Evolutionary conservation across 2,113 vertebrate species (phyloP).

Genomic region (Canis aureus): DNA sequence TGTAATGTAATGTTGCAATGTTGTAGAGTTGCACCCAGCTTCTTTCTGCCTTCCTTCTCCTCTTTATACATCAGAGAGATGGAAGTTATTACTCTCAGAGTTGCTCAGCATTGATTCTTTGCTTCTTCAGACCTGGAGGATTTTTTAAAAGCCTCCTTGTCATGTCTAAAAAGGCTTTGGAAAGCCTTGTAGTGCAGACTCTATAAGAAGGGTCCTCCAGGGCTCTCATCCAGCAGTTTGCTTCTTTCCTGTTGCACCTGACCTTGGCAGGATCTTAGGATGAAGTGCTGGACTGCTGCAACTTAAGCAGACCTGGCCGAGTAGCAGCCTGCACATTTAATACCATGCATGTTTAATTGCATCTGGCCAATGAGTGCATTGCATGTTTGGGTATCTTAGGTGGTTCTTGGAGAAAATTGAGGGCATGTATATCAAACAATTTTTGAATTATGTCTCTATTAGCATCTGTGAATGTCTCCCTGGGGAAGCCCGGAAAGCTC

Average conservation of each 20-base stretch:
- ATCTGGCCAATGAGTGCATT: conserved; percentile 31
- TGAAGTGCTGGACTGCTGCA: not conserved
- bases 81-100: not conserved
- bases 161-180: not conserved
- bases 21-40: not conserved
- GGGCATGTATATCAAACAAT: conserved; percentile 80
- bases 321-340: not conserved
- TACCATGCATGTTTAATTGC: conserved; percentile 47
- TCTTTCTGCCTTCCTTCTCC: not conserved
- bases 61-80: not conserved
- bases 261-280: not conserved
- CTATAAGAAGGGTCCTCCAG: not conserved
- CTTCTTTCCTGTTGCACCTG: not conserved
- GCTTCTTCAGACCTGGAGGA: not conserved
- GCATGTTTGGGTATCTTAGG: conserved; percentile 60
- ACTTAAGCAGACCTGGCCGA: conserved; percentile 20
- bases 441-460: conserved; percentile 84
- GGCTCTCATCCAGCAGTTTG: not conserved
- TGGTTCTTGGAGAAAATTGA: conserved; percentile 77
- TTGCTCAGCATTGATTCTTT: not conserved
- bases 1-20: too few relatives aligned
- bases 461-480: conserved; percentile 76
- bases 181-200: not conserved
- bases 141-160: not conserved
- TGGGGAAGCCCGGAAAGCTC: conserved; percentile 75